These are phyloP conservation scores for Arrhamphus sclerolepis DNA, from an alignment of 2,797 vertebrate species.

Conservation along the genomic window DNA sequence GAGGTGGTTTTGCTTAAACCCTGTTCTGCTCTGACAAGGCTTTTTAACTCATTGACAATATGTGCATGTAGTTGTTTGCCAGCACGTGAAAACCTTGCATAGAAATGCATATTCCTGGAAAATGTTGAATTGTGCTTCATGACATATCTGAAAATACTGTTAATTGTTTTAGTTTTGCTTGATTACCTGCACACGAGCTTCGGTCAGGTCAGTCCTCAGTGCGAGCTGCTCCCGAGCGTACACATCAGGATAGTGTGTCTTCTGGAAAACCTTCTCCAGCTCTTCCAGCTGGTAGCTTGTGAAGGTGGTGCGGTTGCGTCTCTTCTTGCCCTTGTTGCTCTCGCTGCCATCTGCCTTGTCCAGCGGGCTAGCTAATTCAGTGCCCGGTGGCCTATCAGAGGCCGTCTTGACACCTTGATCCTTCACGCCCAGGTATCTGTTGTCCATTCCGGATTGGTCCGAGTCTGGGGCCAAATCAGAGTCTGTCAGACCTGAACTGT, in stretches of 20 bases:
- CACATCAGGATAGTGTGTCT: conserved; percentile 98
- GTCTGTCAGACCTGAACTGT: conserved; percentile 86
- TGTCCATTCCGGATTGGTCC: conserved; percentile 91
- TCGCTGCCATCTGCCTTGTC: conserved; percentile 91
- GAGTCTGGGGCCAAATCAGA: conserved; percentile 87
- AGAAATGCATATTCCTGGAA: neutral
- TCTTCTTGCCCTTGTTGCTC: conserved; percentile 98
- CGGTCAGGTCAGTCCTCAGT: conserved; percentile 96
- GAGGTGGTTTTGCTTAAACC: conserved; percentile 52
- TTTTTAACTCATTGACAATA: conserved; percentile 9
- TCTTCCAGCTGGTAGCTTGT: conserved; percentile 98
- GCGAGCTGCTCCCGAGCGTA: conserved; percentile 97
- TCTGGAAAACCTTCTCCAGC: conserved; percentile 99
- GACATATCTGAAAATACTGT: neutral
- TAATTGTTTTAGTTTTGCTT: neutral
- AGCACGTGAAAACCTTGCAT: neutral
- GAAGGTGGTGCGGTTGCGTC: conserved; percentile 97
- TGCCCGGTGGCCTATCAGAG: conserved; percentile 84
- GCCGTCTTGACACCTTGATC: conserved; percentile 87
- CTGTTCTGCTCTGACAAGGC: conserved; percentile 20
- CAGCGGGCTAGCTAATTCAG: conserved; percentile 86
- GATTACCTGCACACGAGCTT: conserved; percentile 92
- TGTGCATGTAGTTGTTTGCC: conserved; percentile 1
- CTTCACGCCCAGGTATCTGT: conserved; percentile 92
- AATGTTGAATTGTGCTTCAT: conserved; percentile 1